Conservation (phyloP, 2,888 invertebrate genomes). For the Disparrhopalites patrizii region DNA sequence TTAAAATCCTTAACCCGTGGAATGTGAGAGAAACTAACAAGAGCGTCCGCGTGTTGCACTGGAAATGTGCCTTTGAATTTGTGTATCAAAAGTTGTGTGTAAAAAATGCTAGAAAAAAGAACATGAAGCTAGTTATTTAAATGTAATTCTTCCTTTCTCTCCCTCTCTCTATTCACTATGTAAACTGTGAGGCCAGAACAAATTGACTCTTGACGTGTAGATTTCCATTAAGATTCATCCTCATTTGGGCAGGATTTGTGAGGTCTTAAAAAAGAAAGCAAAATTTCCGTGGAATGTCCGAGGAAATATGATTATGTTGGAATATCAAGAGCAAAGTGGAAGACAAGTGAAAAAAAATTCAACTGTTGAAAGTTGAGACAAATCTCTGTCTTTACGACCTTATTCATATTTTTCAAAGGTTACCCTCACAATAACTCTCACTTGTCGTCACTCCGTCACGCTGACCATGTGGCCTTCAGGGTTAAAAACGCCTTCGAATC, state of each 20-base stretch:
- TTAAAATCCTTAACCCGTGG: neutral
- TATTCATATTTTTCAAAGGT: constrained; percentile 21
- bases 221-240: constrained; percentile 28
- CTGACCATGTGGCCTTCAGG: constrained; percentile 5
- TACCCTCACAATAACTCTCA: constrained; percentile 25
- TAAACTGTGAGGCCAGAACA: constrained; percentile 19
- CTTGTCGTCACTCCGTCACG: constrained; percentile 18
- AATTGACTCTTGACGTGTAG: constrained; percentile 30
- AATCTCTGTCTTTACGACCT: constrained; percentile 16
- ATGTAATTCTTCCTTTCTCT: no score
- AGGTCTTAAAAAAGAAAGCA: constrained; percentile 28
- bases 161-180: no score
- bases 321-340: no score
- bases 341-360: constrained; percentile 1
- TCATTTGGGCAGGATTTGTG: constrained; percentile 28
- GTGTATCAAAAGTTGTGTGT: no score
- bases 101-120: no score
- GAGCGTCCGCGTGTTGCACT: no score
- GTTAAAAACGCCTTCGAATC: constrained; percentile 5
- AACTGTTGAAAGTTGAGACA: constrained; percentile 28
- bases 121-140: no score
- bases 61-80: no score
- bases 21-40: constrained; percentile 1
- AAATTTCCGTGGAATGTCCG: constrained; percentile 25
- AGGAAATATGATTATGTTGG: constrained; percentile 11